Percentiles rank a stretch among this genome's conserved stretches.
Conservation (phyloP, 1,140 invertebrate genomes). For the Luehdorfia chinensis region DNA sequence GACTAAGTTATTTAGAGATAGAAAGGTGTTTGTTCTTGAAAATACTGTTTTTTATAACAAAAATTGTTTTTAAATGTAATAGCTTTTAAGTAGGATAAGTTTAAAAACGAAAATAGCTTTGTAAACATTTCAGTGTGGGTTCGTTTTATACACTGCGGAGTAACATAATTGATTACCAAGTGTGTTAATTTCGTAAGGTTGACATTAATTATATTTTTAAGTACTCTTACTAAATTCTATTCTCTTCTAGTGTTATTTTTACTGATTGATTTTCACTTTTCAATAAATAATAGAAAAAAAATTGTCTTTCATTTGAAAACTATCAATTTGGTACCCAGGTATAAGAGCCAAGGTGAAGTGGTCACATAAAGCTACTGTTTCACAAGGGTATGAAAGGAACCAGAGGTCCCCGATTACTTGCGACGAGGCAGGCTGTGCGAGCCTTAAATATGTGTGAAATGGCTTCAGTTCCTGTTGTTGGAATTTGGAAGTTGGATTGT, state of each 20-base stretch:
- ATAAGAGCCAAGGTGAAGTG: too few species aligned
- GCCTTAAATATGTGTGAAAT: too few species aligned
- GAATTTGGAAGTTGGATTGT: too few species aligned
- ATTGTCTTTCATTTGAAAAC: conserved; percentile 20
- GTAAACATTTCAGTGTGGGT: conserved; percentile 18
- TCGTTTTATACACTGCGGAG: background rate
- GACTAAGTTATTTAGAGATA: conserved; percentile 25
- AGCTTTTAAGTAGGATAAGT: conserved; percentile 42
- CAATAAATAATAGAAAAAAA: conserved; percentile 66
- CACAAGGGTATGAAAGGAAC: too few species aligned
- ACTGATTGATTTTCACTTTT: conserved; percentile 69
- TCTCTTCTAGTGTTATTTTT: conserved; percentile 62
- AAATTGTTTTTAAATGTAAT: conserved; percentile 44
- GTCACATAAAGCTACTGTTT: too few species aligned
- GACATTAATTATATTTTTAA: conserved; percentile 57
- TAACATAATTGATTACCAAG: conserved; percentile 21
- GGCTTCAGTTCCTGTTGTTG: too few species aligned
- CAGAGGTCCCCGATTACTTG: too few species aligned
- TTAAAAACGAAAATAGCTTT: conserved; percentile 37
- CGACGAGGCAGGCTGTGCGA: too few species aligned
- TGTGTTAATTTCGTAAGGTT: conserved; percentile 53
- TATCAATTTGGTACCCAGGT: too few species aligned
- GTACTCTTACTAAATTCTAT: conserved; percentile 56
- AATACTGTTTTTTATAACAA: conserved; percentile 52
- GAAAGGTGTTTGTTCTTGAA: conserved; percentile 43